Percentiles rank a stretch among this genome's conserved stretches.
These are phyloP conservation scores for Cercopithecus mitis DNA, from an alignment of 2,797 vertebrate species.

Conservation along the genomic window DNA sequence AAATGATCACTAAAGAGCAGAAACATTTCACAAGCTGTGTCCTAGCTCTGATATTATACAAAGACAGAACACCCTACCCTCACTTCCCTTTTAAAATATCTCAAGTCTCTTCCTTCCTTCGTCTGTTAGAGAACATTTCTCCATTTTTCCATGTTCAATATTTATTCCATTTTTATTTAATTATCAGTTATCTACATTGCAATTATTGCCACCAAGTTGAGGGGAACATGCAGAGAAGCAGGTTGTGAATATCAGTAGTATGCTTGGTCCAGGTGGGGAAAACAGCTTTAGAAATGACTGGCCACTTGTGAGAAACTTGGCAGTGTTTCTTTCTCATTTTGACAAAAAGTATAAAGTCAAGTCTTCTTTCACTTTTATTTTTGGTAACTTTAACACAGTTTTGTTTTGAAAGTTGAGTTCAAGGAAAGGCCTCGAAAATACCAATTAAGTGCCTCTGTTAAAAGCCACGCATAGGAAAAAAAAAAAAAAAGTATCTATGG, in stretches of 20 bases:
- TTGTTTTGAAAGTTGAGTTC: slow-evolving; percentile 35
- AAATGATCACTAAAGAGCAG: background rate
- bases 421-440: background rate
- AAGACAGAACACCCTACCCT: background rate
- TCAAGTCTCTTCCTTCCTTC: background rate
- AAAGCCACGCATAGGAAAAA: background rate
- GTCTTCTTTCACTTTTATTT: background rate
- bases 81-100: background rate
- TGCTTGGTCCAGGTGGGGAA: background rate
- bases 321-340: background rate
- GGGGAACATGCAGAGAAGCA: background rate
- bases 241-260: slow-evolving; percentile 17
- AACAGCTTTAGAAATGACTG: slow-evolving; percentile 19
- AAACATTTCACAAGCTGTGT: background rate
- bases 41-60: background rate
- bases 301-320: background rate
- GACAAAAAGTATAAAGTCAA: background rate
- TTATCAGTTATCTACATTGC: slow-evolving; percentile 58
- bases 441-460: background rate
- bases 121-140: background rate
- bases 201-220: slow-evolving; percentile 61
- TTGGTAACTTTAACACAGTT: background rate
- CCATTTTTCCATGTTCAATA: slow-evolving; percentile 10
- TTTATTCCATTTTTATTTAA: slow-evolving; percentile 69
- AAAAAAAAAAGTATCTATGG: background rate